Percentiles rank a stretch among this genome's conserved stretches.
Evolutionary conservation across 2,888 invertebrate genomes (phyloP).

Genomic region (Hemicrepidius hirtus): DNA sequence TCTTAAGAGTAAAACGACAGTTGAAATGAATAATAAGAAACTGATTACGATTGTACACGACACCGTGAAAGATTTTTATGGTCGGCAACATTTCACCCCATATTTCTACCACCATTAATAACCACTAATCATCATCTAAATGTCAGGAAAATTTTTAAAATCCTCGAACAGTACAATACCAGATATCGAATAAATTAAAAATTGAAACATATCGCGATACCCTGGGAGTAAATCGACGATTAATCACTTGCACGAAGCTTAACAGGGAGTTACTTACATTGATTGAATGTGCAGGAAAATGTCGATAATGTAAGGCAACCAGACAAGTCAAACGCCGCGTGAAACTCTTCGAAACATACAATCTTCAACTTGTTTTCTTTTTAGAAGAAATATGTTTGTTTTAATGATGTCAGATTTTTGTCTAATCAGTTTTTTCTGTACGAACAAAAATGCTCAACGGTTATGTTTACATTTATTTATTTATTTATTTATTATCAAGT

Average conservation of each 20-base stretch:
- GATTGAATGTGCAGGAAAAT: slow-evolving; percentile 44
- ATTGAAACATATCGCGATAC: slow-evolving; percentile 35
- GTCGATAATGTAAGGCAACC: slow-evolving; percentile 39
- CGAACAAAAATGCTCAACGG: not conserved
- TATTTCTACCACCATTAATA: slow-evolving; percentile 29
- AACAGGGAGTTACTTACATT: slow-evolving; percentile 42
- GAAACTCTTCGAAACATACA: slow-evolving; percentile 39
- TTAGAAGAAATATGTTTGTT: slow-evolving; percentile 32
- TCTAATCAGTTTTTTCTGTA: not conserved
- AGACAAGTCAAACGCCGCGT: slow-evolving; percentile 40
- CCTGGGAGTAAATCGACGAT: slow-evolving; percentile 32
- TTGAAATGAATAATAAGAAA: slow-evolving; percentile 19
- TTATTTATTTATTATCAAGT: no score
- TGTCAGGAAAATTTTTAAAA: slow-evolving; percentile 20
- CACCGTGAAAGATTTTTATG: slow-evolving; percentile 1
- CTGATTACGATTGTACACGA: slow-evolving; percentile 14
- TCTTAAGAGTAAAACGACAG: not conserved
- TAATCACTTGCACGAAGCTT: slow-evolving; percentile 35
- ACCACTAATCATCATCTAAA: slow-evolving; percentile 28
- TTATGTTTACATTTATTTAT: no score
- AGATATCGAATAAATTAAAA: slow-evolving; percentile 27
- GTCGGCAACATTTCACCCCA: slow-evolving; percentile 13
- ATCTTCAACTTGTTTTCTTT: slow-evolving; percentile 21
- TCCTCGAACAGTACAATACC: slow-evolving; percentile 29
- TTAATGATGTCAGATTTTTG: slow-evolving; percentile 28